These are phyloP conservation scores for Sinonovacula constricta DNA, from an alignment of 1,140 invertebrate genomes.

Conservation along the genomic window DNA sequence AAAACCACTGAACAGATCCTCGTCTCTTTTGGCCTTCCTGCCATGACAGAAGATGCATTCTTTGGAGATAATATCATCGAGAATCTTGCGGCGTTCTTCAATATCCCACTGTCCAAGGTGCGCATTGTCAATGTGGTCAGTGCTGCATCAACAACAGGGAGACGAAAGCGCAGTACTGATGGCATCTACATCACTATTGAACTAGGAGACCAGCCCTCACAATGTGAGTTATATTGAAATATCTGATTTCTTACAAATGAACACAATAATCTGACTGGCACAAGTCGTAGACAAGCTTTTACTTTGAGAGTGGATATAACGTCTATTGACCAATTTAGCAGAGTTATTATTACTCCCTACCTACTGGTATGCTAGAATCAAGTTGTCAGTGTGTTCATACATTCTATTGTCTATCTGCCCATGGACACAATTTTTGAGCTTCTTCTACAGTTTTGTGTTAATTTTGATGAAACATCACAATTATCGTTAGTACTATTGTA, in stretches of 20 bases:
- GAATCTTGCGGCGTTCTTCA: slow-evolving; percentile 73
- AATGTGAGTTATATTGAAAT: slow-evolving; percentile 23
- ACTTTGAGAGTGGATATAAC: too few species aligned
- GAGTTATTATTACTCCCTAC: too few species aligned
- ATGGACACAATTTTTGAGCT: too few species aligned
- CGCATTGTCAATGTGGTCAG: slow-evolving; percentile 67
- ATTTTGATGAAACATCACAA: too few species aligned
- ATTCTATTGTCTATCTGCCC: too few species aligned
- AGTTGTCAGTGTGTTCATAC: too few species aligned
- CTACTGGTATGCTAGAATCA: too few species aligned
- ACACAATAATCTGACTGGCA: too few species aligned
- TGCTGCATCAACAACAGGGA: slow-evolving; percentile 19
- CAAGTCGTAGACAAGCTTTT: too few species aligned
- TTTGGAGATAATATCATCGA: slow-evolving; percentile 71
- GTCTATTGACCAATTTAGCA: too few species aligned
- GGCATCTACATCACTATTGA: slow-evolving; percentile 51
- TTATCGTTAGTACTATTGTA: too few species aligned
- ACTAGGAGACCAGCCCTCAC: slow-evolving; percentile 63
- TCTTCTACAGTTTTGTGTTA: too few species aligned
- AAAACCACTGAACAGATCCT: slow-evolving; percentile 51
- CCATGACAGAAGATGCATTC: slow-evolving; percentile 71
- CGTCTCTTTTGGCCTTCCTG: slow-evolving; percentile 63
- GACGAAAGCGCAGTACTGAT: slow-evolving; percentile 54
- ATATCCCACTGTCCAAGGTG: slow-evolving; percentile 67
- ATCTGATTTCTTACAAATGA: background rate